Evolutionary conservation across 2,113 vertebrate genomes (phyloP).

Genomic region (Mungos mungo): DNA sequence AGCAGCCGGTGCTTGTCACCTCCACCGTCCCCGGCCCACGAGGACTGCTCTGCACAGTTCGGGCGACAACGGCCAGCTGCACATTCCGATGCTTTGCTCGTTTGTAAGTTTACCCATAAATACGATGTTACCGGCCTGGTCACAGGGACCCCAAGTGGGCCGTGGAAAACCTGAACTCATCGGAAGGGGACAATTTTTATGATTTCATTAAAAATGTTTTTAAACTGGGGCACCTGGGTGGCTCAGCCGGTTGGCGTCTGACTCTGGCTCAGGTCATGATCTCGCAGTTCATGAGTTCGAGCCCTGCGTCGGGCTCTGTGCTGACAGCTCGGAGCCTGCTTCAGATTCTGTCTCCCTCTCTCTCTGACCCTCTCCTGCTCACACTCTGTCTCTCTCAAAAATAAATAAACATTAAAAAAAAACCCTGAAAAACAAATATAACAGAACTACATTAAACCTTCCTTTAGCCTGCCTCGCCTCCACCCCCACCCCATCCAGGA

Average conservation of each 20-base stretch:
- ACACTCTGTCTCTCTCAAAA: no score
- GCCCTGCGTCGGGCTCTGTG: no score
- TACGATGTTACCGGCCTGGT: neutral
- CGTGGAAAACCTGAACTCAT: neutral
- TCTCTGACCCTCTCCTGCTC: no score
- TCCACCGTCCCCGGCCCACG: accelerated
- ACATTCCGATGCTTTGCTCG: neutral
- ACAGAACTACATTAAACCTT: neutral
- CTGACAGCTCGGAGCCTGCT: no score
- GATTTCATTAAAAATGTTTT: neutral
- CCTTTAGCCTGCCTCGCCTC: neutral
- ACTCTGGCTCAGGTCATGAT: no score
- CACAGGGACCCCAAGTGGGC: neutral
- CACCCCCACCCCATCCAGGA: accelerated
- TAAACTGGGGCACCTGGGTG: neutral
- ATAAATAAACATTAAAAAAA: no score
- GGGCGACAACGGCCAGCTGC: neutral
- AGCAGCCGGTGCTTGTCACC: accelerated
- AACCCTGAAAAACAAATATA: neutral
- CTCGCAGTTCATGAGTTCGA: no score
- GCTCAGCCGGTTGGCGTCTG: no score
- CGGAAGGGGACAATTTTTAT: neutral
- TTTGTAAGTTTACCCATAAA: neutral
- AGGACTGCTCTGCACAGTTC: neutral
- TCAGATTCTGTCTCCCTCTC: no score